phyloP scores from a whole-genome alignment of 2,113 vertebrate species.

The Ciconia maguari region DNA sequence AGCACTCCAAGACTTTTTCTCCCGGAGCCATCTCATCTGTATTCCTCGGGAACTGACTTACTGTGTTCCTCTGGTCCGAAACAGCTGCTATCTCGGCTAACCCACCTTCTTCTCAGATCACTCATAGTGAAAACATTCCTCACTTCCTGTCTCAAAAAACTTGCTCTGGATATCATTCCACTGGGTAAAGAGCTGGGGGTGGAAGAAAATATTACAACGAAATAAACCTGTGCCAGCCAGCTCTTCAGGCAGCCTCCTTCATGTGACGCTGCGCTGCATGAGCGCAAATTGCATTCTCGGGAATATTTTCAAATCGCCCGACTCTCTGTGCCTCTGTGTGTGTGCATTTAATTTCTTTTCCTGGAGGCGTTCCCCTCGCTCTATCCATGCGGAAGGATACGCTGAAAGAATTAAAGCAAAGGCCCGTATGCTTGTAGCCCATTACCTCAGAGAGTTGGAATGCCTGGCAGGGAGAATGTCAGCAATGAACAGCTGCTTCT shows the following conservation, averaged over 20 bases:
- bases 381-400: constrained; percentile 76
- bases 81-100: constrained; percentile 50
- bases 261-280: neutral
- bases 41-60: constrained; percentile 22
- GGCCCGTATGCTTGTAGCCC: constrained; percentile 66
- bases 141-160: constrained; percentile 83
- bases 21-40: constrained; percentile 57
- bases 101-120: constrained; percentile 48
- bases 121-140: constrained; percentile 75
- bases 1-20: neutral
- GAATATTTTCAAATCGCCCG: neutral
- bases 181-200: constrained; percentile 59
- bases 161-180: constrained; percentile 75
- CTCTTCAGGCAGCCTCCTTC: neutral
- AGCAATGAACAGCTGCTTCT: constrained; percentile 79
- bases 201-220: constrained; percentile 17
- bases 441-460: constrained; percentile 95
- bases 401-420: constrained; percentile 59
- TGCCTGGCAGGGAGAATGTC: constrained; percentile 84
- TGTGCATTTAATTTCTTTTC: constrained; percentile 57
- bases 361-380: constrained; percentile 68
- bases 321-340: neutral
- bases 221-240: constrained; percentile 9
- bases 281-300: neutral
- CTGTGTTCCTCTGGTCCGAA: constrained; percentile 4